A percentile compares a stretch with the other conserved stretches of the same genome.
Evolutionary conservation across 2,888 invertebrate species (phyloP).

Genomic region (Chloroclystis v-ata): DNA sequence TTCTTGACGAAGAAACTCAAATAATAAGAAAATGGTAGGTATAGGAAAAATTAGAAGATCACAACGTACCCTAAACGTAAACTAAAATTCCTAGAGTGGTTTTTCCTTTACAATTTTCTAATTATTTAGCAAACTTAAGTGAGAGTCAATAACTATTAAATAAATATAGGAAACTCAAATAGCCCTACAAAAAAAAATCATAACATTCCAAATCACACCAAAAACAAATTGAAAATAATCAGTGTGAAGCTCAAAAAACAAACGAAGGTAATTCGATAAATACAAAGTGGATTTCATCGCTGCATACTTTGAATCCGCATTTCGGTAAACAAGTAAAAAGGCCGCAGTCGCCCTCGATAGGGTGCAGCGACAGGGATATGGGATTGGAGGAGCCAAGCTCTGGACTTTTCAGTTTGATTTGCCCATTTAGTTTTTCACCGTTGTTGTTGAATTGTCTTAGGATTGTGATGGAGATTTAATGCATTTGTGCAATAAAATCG

Average conservation of each 20-base stretch:
- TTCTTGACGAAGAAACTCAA: too few species aligned
- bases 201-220: background rate
- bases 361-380: conserved; percentile 16
- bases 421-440: too few species aligned
- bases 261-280: conserved; percentile 15
- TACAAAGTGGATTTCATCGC: conserved; percentile 18
- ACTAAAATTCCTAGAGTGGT: background rate
- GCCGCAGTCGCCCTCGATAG: conserved; percentile 24
- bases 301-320: conserved; percentile 19
- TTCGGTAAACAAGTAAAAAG: conserved; percentile 23
- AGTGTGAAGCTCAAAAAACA: conserved; percentile 4
- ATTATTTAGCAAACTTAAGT: background rate
- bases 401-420: too few species aligned
- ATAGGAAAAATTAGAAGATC: too few species aligned
- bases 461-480: too few species aligned
- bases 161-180: background rate
- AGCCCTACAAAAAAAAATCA: background rate
- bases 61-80: too few species aligned
- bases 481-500: too few species aligned
- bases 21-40: too few species aligned
- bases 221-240: background rate
- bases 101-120: background rate
- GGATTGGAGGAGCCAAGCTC: background rate
- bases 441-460: too few species aligned
- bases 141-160: too few species aligned